These are phyloP conservation scores for Eulimnadia texana DNA, from an alignment of 1,140 invertebrate species.

Conservation along the genomic window DNA sequence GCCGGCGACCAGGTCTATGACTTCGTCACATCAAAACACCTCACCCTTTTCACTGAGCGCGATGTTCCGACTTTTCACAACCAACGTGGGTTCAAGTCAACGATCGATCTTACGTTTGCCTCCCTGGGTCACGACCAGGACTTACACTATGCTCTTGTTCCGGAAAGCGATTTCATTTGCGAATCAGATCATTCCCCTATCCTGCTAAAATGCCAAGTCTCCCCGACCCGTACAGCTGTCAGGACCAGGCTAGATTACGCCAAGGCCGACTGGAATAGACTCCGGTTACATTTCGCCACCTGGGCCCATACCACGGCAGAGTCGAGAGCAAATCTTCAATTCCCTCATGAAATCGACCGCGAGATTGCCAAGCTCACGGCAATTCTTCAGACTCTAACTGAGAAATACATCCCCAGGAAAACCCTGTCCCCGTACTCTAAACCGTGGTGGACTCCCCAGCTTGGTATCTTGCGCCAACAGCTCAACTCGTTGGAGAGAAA, in stretches of 20 bases:
- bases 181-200: neutral
- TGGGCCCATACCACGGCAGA: neutral
- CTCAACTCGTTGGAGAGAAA: neutral
- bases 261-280: neutral
- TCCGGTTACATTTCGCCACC: neutral
- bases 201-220: neutral
- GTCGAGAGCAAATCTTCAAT: neutral
- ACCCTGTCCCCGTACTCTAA: neutral
- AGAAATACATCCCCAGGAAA: neutral
- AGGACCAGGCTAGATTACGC: neutral
- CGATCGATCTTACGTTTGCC: neutral
- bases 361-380: neutral
- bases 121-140: too few species aligned
- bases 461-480: neutral
- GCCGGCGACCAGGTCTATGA: neutral
- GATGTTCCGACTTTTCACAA: neutral
- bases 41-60: neutral
- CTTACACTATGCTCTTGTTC: neutral
- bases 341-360: neutral
- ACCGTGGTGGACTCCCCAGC: neutral
- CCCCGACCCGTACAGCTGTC: neutral
- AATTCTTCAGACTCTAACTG: neutral
- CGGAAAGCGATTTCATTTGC: neutral
- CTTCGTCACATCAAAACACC: neutral
- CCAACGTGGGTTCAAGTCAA: constrained; percentile 2